Percentiles rank a stretch among this genome's conserved stretches.
These are phyloP conservation scores for Agrotis puta DNA, from an alignment of 2,888 invertebrate species.

Conservation along the genomic window DNA sequence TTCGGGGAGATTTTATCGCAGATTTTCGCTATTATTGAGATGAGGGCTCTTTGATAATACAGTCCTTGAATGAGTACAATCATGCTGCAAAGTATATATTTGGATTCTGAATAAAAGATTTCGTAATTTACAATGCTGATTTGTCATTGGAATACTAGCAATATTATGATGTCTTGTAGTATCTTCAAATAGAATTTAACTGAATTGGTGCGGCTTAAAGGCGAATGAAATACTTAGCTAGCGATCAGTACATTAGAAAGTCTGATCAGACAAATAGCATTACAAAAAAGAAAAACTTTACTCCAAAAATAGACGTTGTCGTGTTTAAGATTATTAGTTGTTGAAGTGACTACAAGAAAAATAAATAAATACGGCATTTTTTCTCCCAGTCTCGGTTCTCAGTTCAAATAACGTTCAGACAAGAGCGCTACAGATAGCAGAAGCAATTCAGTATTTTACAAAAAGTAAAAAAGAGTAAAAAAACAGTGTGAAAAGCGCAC, in stretches of 20 bases:
- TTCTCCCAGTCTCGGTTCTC: background rate
- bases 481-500: constrained; percentile 46
- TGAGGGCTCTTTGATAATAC: constrained; percentile 47
- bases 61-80: constrained; percentile 36
- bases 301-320: background rate
- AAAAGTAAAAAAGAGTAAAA: constrained; percentile 2
- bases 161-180: constrained; percentile 1
- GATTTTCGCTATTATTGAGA: constrained; percentile 48
- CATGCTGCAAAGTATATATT: constrained; percentile 23
- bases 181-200: background rate
- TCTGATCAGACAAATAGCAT: background rate
- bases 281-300: background rate
- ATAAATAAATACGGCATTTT: background rate
- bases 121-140: constrained; percentile 19
- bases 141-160: background rate
- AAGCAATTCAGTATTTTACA: background rate
- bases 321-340: background rate
- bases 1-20: constrained; percentile 39
- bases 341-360: background rate
- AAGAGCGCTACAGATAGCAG: background rate
- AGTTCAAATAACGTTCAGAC: constrained; percentile 3
- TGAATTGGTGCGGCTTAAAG: background rate
- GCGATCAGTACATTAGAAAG: background rate
- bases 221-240: background rate
- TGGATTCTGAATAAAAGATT: constrained; percentile 22